These are phyloP conservation scores for Centroberyx gerrardi DNA, from an alignment of 2,797 vertebrate species.

Conservation along the genomic window DNA sequence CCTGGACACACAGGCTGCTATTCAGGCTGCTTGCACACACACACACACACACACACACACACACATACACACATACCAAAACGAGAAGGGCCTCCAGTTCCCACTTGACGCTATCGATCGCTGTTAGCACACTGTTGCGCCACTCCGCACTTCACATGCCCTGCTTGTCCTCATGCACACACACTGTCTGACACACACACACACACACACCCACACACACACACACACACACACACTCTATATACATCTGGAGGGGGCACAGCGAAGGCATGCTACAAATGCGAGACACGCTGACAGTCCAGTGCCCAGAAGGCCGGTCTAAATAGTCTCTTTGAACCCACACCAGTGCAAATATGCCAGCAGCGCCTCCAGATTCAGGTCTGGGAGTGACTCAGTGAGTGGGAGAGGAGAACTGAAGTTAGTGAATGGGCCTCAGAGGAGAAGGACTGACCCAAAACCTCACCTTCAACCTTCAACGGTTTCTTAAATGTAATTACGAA, in stretches of 20 bases:
- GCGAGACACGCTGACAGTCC: constrained; percentile 51
- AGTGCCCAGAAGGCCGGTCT: constrained; percentile 31
- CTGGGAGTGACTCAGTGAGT: constrained; percentile 12
- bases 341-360: constrained; percentile 48
- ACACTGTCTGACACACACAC: constrained; percentile 16
- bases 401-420: background rate
- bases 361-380: constrained; percentile 41
- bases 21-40: constrained; percentile 44
- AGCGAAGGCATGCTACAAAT: constrained; percentile 52
- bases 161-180: constrained; percentile 22
- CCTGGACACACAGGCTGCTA: constrained; percentile 53
- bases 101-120: constrained; percentile 34
- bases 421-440: constrained; percentile 2
- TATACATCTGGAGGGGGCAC: constrained; percentile 21
- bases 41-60: constrained; percentile 9
- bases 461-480: background rate
- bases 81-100: constrained; percentile 18
- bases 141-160: constrained; percentile 34
- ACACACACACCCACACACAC: constrained; percentile 31
- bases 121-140: background rate
- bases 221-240: constrained; percentile 30
- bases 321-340: constrained; percentile 55
- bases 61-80: background rate
- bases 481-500: no score
- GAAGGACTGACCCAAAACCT: background rate